Base-by-base conservation (phyloP, 1,140 invertebrate species). In the Phymastichus coffea region DNA sequence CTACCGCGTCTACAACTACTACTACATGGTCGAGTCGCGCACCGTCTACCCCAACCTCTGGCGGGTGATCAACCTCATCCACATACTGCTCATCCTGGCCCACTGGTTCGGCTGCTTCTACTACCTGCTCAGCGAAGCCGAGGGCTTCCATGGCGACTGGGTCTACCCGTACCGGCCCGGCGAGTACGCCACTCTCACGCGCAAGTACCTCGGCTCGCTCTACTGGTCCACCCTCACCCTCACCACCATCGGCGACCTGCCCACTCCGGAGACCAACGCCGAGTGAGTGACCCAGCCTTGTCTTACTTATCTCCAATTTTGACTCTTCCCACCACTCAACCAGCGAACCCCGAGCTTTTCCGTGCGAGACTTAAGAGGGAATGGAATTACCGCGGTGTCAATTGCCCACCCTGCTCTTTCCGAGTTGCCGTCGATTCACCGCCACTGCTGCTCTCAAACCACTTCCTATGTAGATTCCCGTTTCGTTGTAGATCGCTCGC, bases 31-130 rank as follows among this genome's bases (percentile, higher is more conserved):
- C 57, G 95, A 97, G 76, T 96, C 93, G 17, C 81, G 94, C 61
- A 97, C 94, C 1, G 90, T 96, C 30, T 97, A 94, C 79, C 95
- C 95, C 4, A 98, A 98, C 80, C 84, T 97, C 68, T 95, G 94
- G 91, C 83, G 95, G n/a, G 95, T 97, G 20, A 85, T 95, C 61
- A 97, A 97, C 80, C 82, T 97, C 22, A 93, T 96, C 60, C 95
- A 98, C 76, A 96, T 97, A 67, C 84, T 97, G 30, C 86, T 98
- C 61, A 92, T 97, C 65, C 84, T 97, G 61, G 94, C 94, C 19
- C 95, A 98, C 72, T 98, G 95, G 95, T 98, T 97, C 74, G 95
- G 94, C 30, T 97, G 94, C 75, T 98, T 98, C 81, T 97, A 97
- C 82, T 97, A 93, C 81, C 80, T 97, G 58, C 85, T 98, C 20